Evolutionary conservation across 2,113 vertebrate species (phyloP).

Genomic region (Lanius collurio): DNA sequence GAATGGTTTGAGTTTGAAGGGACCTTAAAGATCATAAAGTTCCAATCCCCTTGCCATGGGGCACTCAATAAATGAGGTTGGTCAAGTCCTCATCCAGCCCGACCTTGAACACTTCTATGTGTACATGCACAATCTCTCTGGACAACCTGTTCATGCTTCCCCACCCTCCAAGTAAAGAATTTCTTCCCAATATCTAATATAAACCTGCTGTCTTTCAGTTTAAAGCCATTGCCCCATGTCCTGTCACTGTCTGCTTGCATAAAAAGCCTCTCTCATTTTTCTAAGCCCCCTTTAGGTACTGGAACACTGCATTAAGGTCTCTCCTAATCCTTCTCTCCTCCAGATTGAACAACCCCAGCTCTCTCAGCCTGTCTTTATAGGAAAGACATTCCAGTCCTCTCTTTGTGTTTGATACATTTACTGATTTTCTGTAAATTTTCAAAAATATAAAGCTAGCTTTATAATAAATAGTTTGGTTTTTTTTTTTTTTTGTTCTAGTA

Average conservation of each 20-base stretch:
- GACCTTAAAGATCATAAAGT: background rate
- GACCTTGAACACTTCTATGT: background rate
- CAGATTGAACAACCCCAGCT: background rate
- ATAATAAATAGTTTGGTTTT: fast-evolving
- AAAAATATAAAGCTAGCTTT: background rate
- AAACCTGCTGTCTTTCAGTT: background rate
- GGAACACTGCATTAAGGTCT: background rate
- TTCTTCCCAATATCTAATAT: background rate
- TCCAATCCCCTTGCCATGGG: background rate
- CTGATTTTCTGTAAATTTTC: background rate
- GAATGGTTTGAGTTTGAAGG: background rate
- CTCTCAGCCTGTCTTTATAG: background rate
- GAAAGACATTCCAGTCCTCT: background rate
- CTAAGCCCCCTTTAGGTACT: background rate
- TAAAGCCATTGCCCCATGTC: background rate
- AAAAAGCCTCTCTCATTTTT: background rate
- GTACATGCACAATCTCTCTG: background rate
- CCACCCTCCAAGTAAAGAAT: background rate
- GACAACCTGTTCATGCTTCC: background rate
- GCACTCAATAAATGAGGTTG: background rate
- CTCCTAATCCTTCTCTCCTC: background rate
- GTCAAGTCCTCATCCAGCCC: background rate
- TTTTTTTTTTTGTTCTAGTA: background rate
- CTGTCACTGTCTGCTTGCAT: background rate
- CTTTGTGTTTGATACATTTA: background rate